A percentile compares a stretch with the other conserved stretches of the same genome.
phyloP scores from a whole-genome alignment of 2,113 vertebrate species.

The Planiliza haematocheilus region DNA sequence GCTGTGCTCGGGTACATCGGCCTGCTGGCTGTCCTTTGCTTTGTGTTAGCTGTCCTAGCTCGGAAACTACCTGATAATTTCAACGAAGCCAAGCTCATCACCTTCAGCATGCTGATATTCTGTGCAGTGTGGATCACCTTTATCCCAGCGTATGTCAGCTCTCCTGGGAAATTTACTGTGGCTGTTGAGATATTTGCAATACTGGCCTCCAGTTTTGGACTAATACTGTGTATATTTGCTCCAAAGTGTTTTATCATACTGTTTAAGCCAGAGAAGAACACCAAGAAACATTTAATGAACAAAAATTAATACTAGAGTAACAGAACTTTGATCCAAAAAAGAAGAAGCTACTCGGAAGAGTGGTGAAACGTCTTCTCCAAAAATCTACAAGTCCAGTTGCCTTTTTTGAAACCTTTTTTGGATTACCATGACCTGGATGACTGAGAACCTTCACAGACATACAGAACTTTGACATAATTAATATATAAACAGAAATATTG shows the following conservation, averaged over 20 bases:
- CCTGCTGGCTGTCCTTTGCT: conserved; percentile 64
- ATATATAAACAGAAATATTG: no score
- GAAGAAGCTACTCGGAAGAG: no score
- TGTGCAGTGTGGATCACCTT: conserved; percentile 78
- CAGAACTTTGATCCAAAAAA: not conserved
- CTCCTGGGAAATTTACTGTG: conserved; percentile 79
- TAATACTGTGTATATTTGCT: conserved; percentile 65
- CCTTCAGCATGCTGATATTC: conserved; percentile 65
- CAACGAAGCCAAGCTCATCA: conserved; percentile 74
- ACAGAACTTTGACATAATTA: not conserved
- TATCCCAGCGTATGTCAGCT: conserved; percentile 80
- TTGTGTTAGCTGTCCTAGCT: conserved; percentile 39
- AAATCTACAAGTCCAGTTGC: no score
- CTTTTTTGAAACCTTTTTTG: no score
- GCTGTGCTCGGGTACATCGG: conserved; percentile 77
- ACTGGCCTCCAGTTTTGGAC: conserved; percentile 70
- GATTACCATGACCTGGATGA: no score
- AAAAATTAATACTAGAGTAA: conserved; percentile 30
- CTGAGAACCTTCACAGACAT: no score
- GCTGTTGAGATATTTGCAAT: conserved; percentile 81
- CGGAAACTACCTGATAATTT: conserved; percentile 66
- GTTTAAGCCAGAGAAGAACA: conserved; percentile 63
- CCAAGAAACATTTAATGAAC: conserved; percentile 65
- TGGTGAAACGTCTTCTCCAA: no score
- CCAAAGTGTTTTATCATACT: conserved; percentile 73